Evolutionary conservation across 2,888 invertebrate genomes (phyloP), one percentile per base, ranked within the genome.

Genomic region (Seira sanloemensis): DNA sequence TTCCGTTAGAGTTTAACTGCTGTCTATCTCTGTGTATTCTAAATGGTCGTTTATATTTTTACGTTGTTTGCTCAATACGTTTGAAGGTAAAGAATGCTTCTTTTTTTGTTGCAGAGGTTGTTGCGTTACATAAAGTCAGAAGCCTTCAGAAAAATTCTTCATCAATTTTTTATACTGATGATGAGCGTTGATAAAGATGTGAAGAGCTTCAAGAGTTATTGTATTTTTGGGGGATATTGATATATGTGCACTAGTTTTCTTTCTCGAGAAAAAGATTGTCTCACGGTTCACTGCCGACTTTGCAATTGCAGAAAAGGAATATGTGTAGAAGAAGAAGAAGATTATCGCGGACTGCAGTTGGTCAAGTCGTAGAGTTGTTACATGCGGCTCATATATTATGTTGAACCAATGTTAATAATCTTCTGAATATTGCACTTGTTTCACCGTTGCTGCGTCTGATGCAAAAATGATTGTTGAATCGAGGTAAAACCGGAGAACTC

Each of bases 201-300:
- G 65, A 71, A 65, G 62, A 50, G 50, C 54, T 24, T 67, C 2
- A 58, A 58, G 50, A n/a, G 25, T 62, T 54, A 62, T 54, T 50
- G 16, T 65, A 12, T 68, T 25, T 37, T 24, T n/a, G 7, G 58
- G 7, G 9, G 21, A 50, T 37, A 21, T 46, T 71, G n/a, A 27
- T 76, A 58, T 73, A 16, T 37, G n/a, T 84, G 78, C 84, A 84
- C 84, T 84, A 84, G 74, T 78, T 84, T 74, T 19, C 71, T 62
- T 58, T 72, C 25, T 58, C 58, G 58, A 58, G 58, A 58, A 37
- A 21, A 62, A 72, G 82, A 78, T 78, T 84, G 84, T 84, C 84
- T 84, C 84, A 84, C 84, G 84, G 84, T 84, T 84, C 84, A 84
- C 84, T 84, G 84, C 84, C 66, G 83, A 72, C 58, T 58, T 75